Conservation (phyloP, 2,797 vertebrate genomes). For the Amblyraja radiata region DNA sequence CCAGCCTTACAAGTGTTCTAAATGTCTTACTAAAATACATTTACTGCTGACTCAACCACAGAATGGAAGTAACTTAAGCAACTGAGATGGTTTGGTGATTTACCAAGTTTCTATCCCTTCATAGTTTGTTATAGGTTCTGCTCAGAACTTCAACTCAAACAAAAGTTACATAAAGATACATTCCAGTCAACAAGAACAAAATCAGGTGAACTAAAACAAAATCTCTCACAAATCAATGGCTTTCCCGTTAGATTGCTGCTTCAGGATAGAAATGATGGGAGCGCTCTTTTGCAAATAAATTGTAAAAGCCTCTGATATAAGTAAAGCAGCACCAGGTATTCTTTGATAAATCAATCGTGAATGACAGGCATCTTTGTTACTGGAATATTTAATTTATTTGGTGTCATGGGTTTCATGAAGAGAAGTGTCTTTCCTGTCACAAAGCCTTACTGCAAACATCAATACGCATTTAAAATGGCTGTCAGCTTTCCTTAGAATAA, state of each 20-base stretch:
- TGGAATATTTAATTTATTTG: not conserved
- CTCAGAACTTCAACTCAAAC: not conserved
- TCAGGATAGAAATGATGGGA: not conserved
- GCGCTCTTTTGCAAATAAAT: not conserved
- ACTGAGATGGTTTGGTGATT: not conserved
- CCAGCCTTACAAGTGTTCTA: not conserved
- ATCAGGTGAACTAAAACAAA: not conserved
- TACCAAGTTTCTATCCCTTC: not conserved
- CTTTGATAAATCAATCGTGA: not conserved
- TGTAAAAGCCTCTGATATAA: not conserved
- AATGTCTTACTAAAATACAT: not conserved
- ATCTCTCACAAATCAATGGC: not conserved
- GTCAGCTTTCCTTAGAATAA: not conserved
- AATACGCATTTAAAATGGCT: not conserved
- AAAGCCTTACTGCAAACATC: not conserved
- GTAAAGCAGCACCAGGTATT: not conserved
- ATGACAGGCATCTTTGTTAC: not conserved
- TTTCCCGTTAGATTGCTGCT: not conserved
- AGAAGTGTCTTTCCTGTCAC: not conserved
- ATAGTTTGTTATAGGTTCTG: not conserved
- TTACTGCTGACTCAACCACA: slow-evolving; percentile 12
- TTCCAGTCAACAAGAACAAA: not conserved
- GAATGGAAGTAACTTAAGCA: not conserved
- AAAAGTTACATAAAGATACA: not conserved
- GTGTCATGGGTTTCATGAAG: not conserved